phyloP scores from a whole-genome alignment of 2,113 vertebrate species.

The Thalassarche chlororhynchos region DNA sequence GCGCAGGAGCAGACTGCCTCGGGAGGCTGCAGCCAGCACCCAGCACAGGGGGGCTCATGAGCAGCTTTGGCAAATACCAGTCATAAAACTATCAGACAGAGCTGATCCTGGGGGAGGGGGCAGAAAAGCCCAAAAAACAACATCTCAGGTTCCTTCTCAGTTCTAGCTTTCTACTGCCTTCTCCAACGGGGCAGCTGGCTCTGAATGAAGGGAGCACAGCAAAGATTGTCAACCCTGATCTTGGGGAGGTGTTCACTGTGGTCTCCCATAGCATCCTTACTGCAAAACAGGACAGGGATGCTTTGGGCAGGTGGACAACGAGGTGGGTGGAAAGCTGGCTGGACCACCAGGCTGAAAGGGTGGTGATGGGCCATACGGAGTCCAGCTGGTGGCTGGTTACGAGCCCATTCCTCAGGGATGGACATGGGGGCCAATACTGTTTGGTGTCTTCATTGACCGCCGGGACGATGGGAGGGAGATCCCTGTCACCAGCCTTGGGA shows the following conservation, averaged over 20 bases:
- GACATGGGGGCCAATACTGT: too few relatives aligned
- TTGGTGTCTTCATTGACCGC: too few relatives aligned
- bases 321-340: neutral
- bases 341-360: neutral
- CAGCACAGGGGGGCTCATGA: neutral
- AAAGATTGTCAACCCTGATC: fast-evolving
- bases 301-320: neutral
- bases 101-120: too few relatives aligned
- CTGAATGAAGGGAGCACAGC: fast-evolving
- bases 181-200: fast-evolving
- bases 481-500: too few relatives aligned
- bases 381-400: neutral
- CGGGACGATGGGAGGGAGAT: too few relatives aligned
- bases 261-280: neutral
- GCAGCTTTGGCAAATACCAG: too few relatives aligned
- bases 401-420: neutral
- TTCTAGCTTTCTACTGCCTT: neutral
- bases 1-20: neutral
- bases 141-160: neutral
- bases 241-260: neutral
- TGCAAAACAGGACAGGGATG: too few relatives aligned
- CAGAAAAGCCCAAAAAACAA: neutral
- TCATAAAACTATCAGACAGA: too few relatives aligned
- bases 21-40: neutral
- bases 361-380: neutral